Percentiles rank a stretch among this genome's conserved stretches.
Conservation (phyloP, 2,113 vertebrate genomes). For the Alouatta palliata region DNA sequence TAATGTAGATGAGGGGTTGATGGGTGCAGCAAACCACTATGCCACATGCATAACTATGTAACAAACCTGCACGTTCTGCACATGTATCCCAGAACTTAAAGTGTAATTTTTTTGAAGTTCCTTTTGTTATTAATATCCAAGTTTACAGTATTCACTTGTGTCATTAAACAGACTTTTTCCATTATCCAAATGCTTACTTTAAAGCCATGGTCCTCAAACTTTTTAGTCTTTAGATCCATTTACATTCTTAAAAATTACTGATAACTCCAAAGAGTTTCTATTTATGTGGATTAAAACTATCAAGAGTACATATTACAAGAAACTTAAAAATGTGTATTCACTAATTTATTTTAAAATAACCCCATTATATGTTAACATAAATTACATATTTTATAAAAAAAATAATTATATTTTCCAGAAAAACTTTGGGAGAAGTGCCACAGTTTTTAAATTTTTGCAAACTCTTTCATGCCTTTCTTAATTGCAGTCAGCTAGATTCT, state of each 20-base stretch:
- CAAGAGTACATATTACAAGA: not conserved
- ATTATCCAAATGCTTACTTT: conserved; percentile 18
- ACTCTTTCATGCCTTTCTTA: not conserved
- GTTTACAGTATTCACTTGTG: not conserved
- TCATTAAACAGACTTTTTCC: not conserved
- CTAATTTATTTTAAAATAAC: conserved; percentile 23
- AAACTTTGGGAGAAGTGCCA: not conserved
- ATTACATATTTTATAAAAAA: conserved; percentile 15
- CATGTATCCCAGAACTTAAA: too few relatives aligned
- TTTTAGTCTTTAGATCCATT: not conserved
- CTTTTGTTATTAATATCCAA: not conserved
- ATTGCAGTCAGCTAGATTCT: not conserved
- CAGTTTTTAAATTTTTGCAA: not conserved
- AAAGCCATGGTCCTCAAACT: not conserved
- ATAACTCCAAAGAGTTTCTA: not conserved
- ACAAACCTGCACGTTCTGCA: too few relatives aligned
- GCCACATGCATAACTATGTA: too few relatives aligned
- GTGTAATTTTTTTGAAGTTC: not conserved
- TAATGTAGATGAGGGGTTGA: too few relatives aligned
- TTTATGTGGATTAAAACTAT: not conserved
- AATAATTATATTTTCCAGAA: conserved; percentile 13
- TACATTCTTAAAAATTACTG: not conserved
- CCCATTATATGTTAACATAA: not conserved
- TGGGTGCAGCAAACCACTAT: too few relatives aligned
- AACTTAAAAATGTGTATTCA: not conserved